phyloP scores from a whole-genome alignment of 2,113 vertebrate species.

The Noctilio leporinus region DNA sequence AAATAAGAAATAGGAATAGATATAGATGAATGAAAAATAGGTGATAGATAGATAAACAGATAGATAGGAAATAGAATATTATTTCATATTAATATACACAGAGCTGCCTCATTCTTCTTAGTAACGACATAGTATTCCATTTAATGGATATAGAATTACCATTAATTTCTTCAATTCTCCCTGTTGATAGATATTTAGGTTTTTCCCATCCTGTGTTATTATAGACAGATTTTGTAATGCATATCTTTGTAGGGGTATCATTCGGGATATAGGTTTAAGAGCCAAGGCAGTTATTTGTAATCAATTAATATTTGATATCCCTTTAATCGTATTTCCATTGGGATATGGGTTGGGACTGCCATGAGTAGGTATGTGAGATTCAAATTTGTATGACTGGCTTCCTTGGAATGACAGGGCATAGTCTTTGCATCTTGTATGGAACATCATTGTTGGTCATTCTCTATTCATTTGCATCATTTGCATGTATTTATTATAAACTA shows the following conservation, averaged over 20 bases:
- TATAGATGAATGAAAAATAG: neutral
- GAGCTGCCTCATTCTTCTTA: neutral
- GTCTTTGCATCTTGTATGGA: neutral
- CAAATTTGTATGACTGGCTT: neutral
- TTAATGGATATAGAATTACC: neutral
- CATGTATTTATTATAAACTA: neutral
- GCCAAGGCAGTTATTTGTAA: neutral
- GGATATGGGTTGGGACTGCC: neutral
- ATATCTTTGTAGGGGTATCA: neutral
- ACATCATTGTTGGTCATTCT: neutral
- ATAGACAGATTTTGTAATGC: neutral
- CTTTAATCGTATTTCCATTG: neutral
- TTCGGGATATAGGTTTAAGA: neutral
- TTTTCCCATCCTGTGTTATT: neutral
- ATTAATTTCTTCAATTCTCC: neutral
- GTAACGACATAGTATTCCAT: neutral
- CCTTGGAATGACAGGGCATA: neutral
- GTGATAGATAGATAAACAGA: too few species aligned
- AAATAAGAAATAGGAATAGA: neutral
- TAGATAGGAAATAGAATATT: neutral
- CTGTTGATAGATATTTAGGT: neutral
- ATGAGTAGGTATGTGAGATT: neutral
- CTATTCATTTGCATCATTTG: neutral
- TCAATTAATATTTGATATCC: neutral
- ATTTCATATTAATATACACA: neutral